phyloP scores from a whole-genome alignment of 2,113 vertebrate species.

The Sitta europaea region DNA sequence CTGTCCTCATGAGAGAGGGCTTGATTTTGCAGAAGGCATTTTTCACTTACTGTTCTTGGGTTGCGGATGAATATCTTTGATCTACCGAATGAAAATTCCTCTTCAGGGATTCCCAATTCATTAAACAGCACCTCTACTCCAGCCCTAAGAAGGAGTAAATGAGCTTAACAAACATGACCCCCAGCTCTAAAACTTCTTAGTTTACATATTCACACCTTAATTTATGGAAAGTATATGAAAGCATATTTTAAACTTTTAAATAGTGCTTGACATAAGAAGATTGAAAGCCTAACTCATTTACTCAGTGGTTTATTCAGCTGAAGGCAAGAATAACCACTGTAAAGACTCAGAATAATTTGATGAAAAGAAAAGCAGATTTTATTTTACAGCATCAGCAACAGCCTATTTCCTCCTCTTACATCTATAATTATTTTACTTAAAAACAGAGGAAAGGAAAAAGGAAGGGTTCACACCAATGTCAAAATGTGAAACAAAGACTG shows the following conservation, averaged over 20 bases:
- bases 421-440: background rate
- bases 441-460: background rate
- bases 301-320: background rate
- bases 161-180: background rate
- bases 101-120: conserved; percentile 82
- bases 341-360: background rate
- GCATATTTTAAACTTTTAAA: background rate
- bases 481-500: background rate
- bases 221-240: background rate
- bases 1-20: background rate
- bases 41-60: conserved; percentile 87
- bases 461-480: background rate
- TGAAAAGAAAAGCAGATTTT: background rate
- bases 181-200: background rate
- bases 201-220: background rate
- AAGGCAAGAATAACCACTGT: background rate
- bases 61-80: conserved; percentile 99
- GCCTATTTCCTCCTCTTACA: background rate
- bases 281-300: background rate
- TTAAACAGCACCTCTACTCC: conserved; percentile 91
- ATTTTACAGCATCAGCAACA: background rate
- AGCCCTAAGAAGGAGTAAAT: conserved; percentile 72
- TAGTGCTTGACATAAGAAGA: background rate
- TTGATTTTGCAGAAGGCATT: background rate
- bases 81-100: conserved; percentile 91